Percentiles rank a stretch among this genome's conserved stretches.
phyloP scores from a whole-genome alignment of 2,888 invertebrate genomes.

The Sphaerophoria taeniata region DNA sequence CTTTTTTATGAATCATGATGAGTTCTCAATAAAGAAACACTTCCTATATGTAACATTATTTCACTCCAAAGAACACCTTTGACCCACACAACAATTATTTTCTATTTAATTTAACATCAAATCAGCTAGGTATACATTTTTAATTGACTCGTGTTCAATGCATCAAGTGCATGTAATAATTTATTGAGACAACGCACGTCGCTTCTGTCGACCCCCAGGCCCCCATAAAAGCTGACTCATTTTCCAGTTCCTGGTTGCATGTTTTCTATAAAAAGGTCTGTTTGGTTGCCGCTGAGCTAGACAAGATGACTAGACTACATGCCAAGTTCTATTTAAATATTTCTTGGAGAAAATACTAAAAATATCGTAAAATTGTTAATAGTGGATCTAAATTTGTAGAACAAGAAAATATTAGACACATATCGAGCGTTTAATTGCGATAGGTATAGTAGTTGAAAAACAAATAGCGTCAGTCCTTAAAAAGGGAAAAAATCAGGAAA shows the following conservation, averaged over 20 bases:
- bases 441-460: too few relatives aligned
- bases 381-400: too few relatives aligned
- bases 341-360: too few relatives aligned
- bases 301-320: conserved; percentile 20
- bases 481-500: too few relatives aligned
- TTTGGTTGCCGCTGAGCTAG: too few relatives aligned
- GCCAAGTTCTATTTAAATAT: conserved; percentile 15
- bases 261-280: not conserved
- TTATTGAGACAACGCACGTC: too few relatives aligned
- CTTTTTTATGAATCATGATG: not conserved
- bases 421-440: too few relatives aligned
- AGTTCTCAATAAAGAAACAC: not conserved
- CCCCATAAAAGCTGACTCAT: conserved; percentile 40
- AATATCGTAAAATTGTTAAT: too few relatives aligned
- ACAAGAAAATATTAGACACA: too few relatives aligned
- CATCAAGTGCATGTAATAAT: not conserved
- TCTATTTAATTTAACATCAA: not conserved
- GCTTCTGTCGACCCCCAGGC: too few relatives aligned
- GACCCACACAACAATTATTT: not conserved
- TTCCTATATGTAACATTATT: not conserved
- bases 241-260: not conserved
- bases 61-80: not conserved
- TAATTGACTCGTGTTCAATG: conserved; percentile 27
- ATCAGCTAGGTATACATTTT: conserved; percentile 25
- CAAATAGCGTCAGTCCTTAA: too few relatives aligned